Evolutionary conservation across 2,888 invertebrate genomes (phyloP), one percentile per base, ranked within the genome.

Genomic region (Lepidochrysops patricia): DNA sequence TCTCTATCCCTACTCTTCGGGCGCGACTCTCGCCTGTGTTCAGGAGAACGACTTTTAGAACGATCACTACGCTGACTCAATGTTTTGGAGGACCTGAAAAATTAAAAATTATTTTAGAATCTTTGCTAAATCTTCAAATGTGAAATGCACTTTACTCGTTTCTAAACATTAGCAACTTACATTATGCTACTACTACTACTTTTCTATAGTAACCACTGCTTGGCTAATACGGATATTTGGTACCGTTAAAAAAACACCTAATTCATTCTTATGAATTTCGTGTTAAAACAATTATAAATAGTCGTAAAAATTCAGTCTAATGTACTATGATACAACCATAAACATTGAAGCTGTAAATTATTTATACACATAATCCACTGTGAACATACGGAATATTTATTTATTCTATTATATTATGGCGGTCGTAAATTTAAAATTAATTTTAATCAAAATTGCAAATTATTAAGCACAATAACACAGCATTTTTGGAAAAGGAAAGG

Each of bases 11-110:
- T 67, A 60, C 66, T 72, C 56, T 66, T 70, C 13, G 63, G 34
- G 63, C 65, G 72, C 4, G 69, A 69, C 15, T 73, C 71, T 9
- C 68, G 71, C 23, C 67, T 66, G 32, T 62, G 72, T 58, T 80
- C 80, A 1, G 72, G 9, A 5, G 80, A 76, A 56, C 68, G 70
- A 63, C 77, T 77, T 34, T 69, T 69, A 4, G 80, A 76, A 9
- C 66, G 67, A 2, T 76, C 74, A 5, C 68, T 68, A 49, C 71
- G 72, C 62, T 70, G 75, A 50, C 65, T 68, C 4, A 79, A 64
- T 64, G 76, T 74, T 15, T 74, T 76, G 15, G 87, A 80, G 7
- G 85, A 86, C 87, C 86, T 87, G 60, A 54, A 62, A 62, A 58
- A 19, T 19, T 26, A 37, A 19, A 48, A 19, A 52, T 49, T 15